These are phyloP conservation scores for Pandemis cinnamomeana DNA, from an alignment of 2,888 invertebrate species.

Conservation along the genomic window DNA sequence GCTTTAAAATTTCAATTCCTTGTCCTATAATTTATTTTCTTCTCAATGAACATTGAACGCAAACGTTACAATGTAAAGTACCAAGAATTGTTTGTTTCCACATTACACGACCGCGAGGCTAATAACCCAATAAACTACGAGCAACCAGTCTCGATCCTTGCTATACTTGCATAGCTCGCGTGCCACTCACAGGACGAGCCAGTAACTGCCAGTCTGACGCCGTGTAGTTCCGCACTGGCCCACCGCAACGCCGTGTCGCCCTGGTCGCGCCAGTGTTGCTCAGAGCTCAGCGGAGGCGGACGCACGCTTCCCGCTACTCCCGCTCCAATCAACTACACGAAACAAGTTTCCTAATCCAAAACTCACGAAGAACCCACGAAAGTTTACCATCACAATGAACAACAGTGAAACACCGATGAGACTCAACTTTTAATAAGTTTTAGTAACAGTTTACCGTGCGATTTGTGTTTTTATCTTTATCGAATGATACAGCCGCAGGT, in stretches of 20 bases:
- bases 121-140: slow-evolving; percentile 58
- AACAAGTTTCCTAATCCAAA: slow-evolving; percentile 71
- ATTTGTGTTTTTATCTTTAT: slow-evolving; percentile 74
- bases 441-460: slow-evolving; percentile 67
- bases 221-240: slow-evolving; percentile 63
- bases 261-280: slow-evolving; percentile 69
- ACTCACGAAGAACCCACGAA: slow-evolving; percentile 47
- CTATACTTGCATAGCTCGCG: slow-evolving; percentile 46
- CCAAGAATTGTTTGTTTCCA: slow-evolving; percentile 8
- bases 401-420: slow-evolving; percentile 56
- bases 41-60: neutral
- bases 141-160: slow-evolving; percentile 66
- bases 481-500: slow-evolving; percentile 70
- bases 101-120: slow-evolving; percentile 44
- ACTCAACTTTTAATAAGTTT: slow-evolving; percentile 59
- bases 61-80: slow-evolving; percentile 1
- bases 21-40: neutral
- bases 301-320: slow-evolving; percentile 58
- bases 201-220: slow-evolving; percentile 51
- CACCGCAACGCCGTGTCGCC: slow-evolving; percentile 68
- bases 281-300: slow-evolving; percentile 65
- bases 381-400: slow-evolving; percentile 66
- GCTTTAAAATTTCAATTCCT: too few species aligned
- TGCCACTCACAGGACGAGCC: slow-evolving; percentile 42
- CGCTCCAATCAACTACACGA: slow-evolving; percentile 62